phyloP scores from a whole-genome alignment of 2,797 vertebrate genomes.

The Epinephelus awoara region DNA sequence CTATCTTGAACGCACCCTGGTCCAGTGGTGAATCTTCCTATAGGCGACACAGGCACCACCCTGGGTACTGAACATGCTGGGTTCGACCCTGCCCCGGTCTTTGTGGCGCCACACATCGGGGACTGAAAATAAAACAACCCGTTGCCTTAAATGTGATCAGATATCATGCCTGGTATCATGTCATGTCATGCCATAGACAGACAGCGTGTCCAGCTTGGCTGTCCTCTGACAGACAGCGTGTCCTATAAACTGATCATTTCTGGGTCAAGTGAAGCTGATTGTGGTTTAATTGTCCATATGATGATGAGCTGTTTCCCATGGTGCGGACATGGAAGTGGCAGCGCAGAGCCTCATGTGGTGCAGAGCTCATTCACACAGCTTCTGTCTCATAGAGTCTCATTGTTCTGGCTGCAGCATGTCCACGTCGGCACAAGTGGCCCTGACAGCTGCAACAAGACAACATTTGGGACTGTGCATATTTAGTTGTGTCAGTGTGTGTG shows the following conservation, averaged over 20 bases:
- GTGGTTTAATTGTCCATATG: constrained; percentile 84
- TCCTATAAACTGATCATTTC: constrained; percentile 79
- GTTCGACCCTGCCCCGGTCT: too few species aligned
- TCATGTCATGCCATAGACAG: too few species aligned
- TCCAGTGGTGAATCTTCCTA: too few species aligned
- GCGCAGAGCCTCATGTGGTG: constrained; percentile 63
- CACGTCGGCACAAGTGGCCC: constrained; percentile 70
- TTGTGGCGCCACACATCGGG: too few species aligned
- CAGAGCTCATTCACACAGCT: constrained; percentile 55
- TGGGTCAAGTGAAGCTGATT: constrained; percentile 82
- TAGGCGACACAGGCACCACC: too few species aligned
- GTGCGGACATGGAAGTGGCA: constrained; percentile 67
- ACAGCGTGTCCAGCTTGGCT: too few species aligned
- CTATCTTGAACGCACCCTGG: too few species aligned
- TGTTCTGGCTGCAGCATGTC: constrained; percentile 70
- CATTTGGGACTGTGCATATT: constrained; percentile 73
- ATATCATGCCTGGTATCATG: too few species aligned
- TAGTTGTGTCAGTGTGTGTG: constrained; percentile 62
- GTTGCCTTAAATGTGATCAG: too few species aligned
- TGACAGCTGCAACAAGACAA: constrained; percentile 79
- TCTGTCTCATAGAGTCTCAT: constrained; percentile 74
- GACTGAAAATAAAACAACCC: too few species aligned
- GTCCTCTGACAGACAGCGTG: constrained; percentile 18
- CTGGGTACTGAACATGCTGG: too few species aligned
- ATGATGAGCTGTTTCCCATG: constrained; percentile 74